phyloP scores from a whole-genome alignment of 2,113 vertebrate species.

The Edolisoma coerulescens region DNA sequence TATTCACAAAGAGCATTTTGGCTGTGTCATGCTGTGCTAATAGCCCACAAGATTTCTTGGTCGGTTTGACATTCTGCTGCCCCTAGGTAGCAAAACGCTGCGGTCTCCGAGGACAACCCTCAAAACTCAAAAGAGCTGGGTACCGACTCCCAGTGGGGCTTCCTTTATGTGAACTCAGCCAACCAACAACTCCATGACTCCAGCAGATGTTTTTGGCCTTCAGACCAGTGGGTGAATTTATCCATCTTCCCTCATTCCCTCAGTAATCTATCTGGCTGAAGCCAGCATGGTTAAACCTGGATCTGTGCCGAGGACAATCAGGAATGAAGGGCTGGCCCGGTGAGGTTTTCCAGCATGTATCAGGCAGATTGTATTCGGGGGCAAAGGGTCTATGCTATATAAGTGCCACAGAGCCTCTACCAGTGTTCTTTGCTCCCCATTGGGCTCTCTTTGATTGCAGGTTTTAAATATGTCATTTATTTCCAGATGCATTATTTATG shows the following conservation, averaged over 20 bases:
- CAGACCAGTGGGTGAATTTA: conserved; percentile 50
- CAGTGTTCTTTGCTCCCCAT: neutral
- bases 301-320: conserved; percentile 53
- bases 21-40: neutral
- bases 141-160: neutral
- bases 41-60: neutral
- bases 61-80: conserved; percentile 39
- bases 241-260: conserved; percentile 56
- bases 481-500: conserved; percentile 51
- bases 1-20: neutral
- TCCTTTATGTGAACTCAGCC: conserved; percentile 62
- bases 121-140: conserved; percentile 49
- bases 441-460: conserved; percentile 20
- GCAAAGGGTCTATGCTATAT: conserved; percentile 39
- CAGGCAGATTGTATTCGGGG: neutral
- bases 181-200: conserved; percentile 69
- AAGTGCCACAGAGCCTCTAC: neutral
- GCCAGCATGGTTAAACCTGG: conserved; percentile 60
- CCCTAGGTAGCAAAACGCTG: conserved; percentile 12
- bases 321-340: conserved; percentile 7
- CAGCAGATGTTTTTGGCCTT: conserved; percentile 67
- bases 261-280: conserved; percentile 44
- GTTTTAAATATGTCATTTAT: conserved; percentile 14
- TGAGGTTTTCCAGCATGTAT: conserved; percentile 60
- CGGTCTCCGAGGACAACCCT: conserved; percentile 21